A percentile compares a stretch with the other conserved stretches of the same genome.
Evolutionary conservation across 2,113 vertebrate species (phyloP).

Genomic region (Platysteira castanea): DNA sequence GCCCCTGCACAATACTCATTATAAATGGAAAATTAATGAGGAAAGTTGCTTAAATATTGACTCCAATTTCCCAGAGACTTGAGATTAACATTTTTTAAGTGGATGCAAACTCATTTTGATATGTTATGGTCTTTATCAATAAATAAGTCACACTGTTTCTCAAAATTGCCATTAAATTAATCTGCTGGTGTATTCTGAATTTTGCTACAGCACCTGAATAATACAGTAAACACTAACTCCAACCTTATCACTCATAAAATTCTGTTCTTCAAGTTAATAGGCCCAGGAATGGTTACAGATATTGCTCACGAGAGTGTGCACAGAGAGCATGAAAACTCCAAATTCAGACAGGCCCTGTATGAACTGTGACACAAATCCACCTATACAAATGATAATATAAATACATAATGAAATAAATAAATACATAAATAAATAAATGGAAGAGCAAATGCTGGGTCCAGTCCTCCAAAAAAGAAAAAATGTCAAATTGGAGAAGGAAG

Average conservation of each 20-base stretch:
- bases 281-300: not conserved
- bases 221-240: not conserved
- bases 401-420: not conserved
- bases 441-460: not conserved
- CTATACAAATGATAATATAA: not conserved
- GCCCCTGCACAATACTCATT: conserved; percentile 13
- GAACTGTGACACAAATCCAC: not conserved
- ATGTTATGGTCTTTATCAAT: conserved; percentile 19
- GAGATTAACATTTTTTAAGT: conserved; percentile 39
- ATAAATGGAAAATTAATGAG: conserved; percentile 67
- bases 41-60: conserved; percentile 58
- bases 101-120: conserved; percentile 25
- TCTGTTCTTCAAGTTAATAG: conserved; percentile 22
- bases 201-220: not conserved
- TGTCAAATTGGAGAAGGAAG: not conserved
- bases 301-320: not conserved
- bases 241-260: not conserved
- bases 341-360: not conserved
- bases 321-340: not conserved
- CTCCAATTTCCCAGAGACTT: conserved; percentile 11
- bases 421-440: not conserved
- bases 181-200: not conserved
- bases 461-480: not conserved
- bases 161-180: conserved; percentile 47
- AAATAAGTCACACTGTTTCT: conserved; percentile 43